phyloP scores from a whole-genome alignment of 2,888 invertebrate species.

The Lithosia quadra region DNA sequence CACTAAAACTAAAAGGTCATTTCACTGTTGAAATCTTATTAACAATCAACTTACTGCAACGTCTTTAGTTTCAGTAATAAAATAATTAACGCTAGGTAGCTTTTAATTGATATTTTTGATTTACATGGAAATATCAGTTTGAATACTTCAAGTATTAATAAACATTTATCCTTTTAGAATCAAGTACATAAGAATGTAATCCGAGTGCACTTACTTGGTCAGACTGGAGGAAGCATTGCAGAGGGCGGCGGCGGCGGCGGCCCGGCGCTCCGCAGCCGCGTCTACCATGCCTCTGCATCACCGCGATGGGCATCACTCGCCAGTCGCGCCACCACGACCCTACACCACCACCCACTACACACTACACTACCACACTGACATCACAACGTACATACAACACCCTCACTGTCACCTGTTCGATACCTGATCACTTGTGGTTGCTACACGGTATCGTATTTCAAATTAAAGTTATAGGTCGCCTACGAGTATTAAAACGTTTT shows the following conservation, averaged over 20 bases:
- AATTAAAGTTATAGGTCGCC: conserved; percentile 38
- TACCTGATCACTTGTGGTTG: conserved; percentile 67
- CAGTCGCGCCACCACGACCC: conserved; percentile 65
- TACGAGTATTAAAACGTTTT: conserved; percentile 35
- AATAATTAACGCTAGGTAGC: neutral
- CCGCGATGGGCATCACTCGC: conserved; percentile 83
- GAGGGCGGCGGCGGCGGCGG: conserved; percentile 79
- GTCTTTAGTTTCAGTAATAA: neutral
- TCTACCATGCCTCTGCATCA: conserved; percentile 87
- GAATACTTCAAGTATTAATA: neutral
- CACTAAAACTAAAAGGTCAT: no score
- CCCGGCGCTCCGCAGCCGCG: conserved; percentile 85
- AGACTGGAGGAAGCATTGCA: conserved; percentile 77
- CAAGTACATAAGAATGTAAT: neutral
- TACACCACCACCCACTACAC: conserved; percentile 71
- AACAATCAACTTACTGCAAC: neutral
- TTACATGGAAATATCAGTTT: neutral
- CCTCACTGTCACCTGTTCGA: conserved; percentile 62
- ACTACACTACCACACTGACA: conserved; percentile 70
- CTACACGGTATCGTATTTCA: conserved; percentile 51
- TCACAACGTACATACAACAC: conserved; percentile 64
- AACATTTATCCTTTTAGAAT: neutral
- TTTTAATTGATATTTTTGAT: neutral
- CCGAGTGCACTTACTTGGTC: conserved; percentile 74
- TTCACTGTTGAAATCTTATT: neutral